These are phyloP conservation scores for Crotalus helleri DNA, from an alignment of 2,113 vertebrate genomes.

Conservation along the genomic window DNA sequence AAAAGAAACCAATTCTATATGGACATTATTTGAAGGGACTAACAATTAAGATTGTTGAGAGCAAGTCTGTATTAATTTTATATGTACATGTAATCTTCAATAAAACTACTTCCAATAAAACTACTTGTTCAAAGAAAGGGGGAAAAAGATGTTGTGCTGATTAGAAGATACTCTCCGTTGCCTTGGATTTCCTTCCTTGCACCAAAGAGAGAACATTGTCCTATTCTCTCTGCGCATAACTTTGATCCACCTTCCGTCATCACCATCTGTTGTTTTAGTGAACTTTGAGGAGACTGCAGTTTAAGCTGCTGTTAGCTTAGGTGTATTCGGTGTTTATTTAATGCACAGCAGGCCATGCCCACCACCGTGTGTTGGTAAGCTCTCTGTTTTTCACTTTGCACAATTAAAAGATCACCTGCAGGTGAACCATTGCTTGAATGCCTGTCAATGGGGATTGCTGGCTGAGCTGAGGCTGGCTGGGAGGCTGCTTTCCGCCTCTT, in stretches of 20 bases:
- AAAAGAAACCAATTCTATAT: background rate
- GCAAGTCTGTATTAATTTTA: background rate
- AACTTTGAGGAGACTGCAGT: background rate
- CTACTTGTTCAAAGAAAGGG: background rate
- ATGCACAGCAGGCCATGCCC: background rate
- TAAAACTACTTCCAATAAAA: background rate
- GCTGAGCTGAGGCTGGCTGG: conserved; percentile 8
- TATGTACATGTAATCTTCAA: background rate
- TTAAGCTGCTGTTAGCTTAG: background rate
- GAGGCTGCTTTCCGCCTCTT: background rate
- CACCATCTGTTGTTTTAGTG: conserved; percentile 16
- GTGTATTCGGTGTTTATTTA: background rate
- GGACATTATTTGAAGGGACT: background rate
- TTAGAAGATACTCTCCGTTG: background rate
- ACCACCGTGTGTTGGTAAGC: background rate
- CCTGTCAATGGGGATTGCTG: background rate
- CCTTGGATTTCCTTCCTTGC: background rate
- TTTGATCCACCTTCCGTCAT: background rate
- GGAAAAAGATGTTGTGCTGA: background rate
- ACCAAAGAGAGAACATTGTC: background rate
- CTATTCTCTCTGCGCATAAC: background rate
- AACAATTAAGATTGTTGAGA: background rate
- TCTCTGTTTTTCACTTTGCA: background rate
- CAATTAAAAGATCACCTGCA: background rate
- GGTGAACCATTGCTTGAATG: conserved; percentile 5